Base-by-base conservation (phyloP, 2,888 invertebrate species). In the Ochropacha duplaris region DNA sequence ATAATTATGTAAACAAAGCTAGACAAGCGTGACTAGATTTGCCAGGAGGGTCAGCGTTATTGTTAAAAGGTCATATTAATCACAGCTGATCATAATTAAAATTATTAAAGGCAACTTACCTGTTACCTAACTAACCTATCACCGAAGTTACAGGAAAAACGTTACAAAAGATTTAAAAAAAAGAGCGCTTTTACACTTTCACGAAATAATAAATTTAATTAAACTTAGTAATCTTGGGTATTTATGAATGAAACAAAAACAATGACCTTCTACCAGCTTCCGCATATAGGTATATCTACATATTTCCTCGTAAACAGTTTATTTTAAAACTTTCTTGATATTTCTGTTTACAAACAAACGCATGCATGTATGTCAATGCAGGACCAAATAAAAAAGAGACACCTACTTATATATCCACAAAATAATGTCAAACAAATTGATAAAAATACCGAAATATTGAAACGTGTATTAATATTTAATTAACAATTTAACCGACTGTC, bases 1-100 rank as follows among this genome's bases (percentile, higher is more conserved):
- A 69, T 71, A 68, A 71, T 68, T 64, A 61, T 65, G 74, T 74
- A 78, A 80, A 79, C 72, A 79, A 72, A 69, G 60, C 63, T 60
- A 65, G 64, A 68, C 59, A 58, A 61, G 58, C 61, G 57, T 66
- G 66, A 59, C 60, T 62, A 59, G 61, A 64, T 64, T 67, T 66
- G 61, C 56, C 61, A 56, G 58, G 34, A 28, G 56, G 57, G 59
- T 62, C 61, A 58, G 26, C 34, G 55, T 54, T 22, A 54, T 19
- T 55, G 49, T 58, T 55, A 56, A 58, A 12, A 51, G 51, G 31
- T 19, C 19, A 28, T 28, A 51, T 28, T n/a, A 36, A 36, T 36
- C 36, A 36, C 14, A 36, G 36, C 36, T 36, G 11, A 31, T 36
- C 9, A 31, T 11, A 31, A n/a, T n/a, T n/a, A n/a, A n/a, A n/a